These are phyloP conservation scores for Euproctis similis DNA, from an alignment of 2,888 invertebrate genomes.

Conservation along the genomic window DNA sequence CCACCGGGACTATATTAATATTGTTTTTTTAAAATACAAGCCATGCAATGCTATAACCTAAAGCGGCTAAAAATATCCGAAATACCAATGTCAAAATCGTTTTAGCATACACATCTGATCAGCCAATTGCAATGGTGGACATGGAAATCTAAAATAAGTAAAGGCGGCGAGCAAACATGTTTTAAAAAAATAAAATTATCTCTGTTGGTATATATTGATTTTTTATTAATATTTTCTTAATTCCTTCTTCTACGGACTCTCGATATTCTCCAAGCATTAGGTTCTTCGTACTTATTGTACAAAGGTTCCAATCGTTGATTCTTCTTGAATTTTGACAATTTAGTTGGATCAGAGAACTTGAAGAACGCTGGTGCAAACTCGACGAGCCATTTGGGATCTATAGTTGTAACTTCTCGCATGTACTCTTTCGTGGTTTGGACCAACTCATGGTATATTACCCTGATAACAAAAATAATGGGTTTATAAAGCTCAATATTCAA, in stretches of 20 bases:
- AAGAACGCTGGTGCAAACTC: constrained; percentile 99
- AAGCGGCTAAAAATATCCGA: too few species aligned
- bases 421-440: constrained; percentile 99
- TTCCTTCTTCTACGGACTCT: constrained; percentile 90
- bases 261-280: constrained; percentile 99
- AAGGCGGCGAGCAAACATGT: too few species aligned
- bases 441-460: constrained; percentile 98
- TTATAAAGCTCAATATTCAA: too few species aligned
- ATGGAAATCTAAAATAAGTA: too few species aligned
- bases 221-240: too few species aligned
- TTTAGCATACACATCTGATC: neutral
- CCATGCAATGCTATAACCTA: too few species aligned
- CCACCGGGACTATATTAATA: too few species aligned
- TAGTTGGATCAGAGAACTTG: constrained; percentile 98
- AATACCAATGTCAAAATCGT: too few species aligned
- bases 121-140: too few species aligned
- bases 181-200: too few species aligned
- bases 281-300: constrained; percentile 99
- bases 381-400: constrained; percentile 98
- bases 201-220: too few species aligned
- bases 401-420: constrained; percentile 98
- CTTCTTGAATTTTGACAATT: constrained; percentile 98
- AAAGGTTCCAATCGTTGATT: constrained; percentile 98
- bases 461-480: constrained; percentile 51
- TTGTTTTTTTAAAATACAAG: too few species aligned